Evolutionary conservation across 2,888 invertebrate species (phyloP).

Genomic region (Cabera pusaria): DNA sequence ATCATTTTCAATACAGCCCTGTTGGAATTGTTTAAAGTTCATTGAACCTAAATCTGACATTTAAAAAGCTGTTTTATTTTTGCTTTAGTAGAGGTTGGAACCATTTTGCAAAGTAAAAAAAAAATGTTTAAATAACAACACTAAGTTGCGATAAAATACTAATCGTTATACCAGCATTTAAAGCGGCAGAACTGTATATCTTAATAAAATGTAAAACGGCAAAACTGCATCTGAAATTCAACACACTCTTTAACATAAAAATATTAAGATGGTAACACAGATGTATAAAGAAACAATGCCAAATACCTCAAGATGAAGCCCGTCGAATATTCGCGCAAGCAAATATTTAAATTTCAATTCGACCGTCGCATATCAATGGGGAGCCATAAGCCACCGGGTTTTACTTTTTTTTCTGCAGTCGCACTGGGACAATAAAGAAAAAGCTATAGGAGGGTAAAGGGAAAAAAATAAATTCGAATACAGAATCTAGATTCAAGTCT

Average conservation of each 20-base stretch:
- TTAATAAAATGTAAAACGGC: slow-evolving; percentile 4
- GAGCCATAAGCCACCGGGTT: slow-evolving; percentile 81
- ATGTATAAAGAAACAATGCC: slow-evolving; percentile 65
- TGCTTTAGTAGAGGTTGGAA: too few relatives aligned
- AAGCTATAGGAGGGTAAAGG: slow-evolving; percentile 67
- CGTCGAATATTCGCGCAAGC: slow-evolving; percentile 69
- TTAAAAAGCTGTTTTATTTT: too few relatives aligned
- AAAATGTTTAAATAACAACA: too few relatives aligned
- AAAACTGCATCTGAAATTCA: slow-evolving; percentile 16
- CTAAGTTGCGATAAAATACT: too few relatives aligned
- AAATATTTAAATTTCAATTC: slow-evolving; percentile 84
- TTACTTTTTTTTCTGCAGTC: slow-evolving; percentile 67
- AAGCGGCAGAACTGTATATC: too few relatives aligned
- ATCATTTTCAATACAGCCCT: too few relatives aligned
- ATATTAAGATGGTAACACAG: slow-evolving; percentile 74
- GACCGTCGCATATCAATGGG: slow-evolving; percentile 83
- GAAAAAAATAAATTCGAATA: slow-evolving; percentile 65
- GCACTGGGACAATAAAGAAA: slow-evolving; percentile 81
- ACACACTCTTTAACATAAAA: slow-evolving; percentile 59
- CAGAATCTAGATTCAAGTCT: slow-evolving; percentile 81
- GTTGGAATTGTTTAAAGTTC: too few relatives aligned
- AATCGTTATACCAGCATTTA: too few relatives aligned
- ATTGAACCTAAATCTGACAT: too few relatives aligned
- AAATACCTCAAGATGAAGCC: slow-evolving; percentile 61
- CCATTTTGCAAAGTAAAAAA: too few relatives aligned